phyloP scores from a whole-genome alignment of 2,888 invertebrate genomes.

The Incurvaria masculella region DNA sequence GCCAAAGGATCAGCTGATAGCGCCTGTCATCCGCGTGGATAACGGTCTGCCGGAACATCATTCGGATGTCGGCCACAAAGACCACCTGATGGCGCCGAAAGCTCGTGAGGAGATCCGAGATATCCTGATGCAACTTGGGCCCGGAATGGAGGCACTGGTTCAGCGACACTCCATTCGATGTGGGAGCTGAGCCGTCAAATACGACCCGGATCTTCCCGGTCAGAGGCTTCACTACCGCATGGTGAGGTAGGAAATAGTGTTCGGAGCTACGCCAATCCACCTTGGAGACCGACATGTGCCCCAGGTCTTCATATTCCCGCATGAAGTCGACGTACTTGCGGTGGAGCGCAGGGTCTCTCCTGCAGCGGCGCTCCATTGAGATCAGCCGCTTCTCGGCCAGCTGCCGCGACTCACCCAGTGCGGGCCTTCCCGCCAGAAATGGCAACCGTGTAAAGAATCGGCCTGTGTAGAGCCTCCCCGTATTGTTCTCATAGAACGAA shows the following conservation, averaged over 20 bases:
- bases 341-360: neutral
- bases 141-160: neutral
- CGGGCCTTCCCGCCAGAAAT: neutral
- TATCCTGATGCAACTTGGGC: neutral
- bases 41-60: slow-evolving; percentile 7
- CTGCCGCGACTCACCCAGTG: neutral
- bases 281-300: neutral
- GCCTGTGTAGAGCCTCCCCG: slow-evolving; percentile 1
- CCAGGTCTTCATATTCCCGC: neutral
- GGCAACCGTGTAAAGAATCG: slow-evolving; percentile 4
- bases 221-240: neutral
- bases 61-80: slow-evolving; percentile 5
- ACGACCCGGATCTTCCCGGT: neutral
- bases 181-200: neutral
- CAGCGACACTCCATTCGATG: neutral
- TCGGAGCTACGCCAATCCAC: neutral
- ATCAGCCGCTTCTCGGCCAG: neutral
- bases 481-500: slow-evolving; percentile 4
- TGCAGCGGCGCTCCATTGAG: neutral
- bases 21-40: slow-evolving; percentile 3
- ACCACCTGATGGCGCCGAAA: slow-evolving; percentile 3
- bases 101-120: neutral
- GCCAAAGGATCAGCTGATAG: slow-evolving; percentile 6
- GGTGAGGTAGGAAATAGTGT: slow-evolving; percentile 1
- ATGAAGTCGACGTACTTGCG: neutral